Percentiles rank a stretch among this genome's conserved stretches.
Conservation (phyloP, 2,888 invertebrate genomes). For the Pachliopta kotzebuea region DNA sequence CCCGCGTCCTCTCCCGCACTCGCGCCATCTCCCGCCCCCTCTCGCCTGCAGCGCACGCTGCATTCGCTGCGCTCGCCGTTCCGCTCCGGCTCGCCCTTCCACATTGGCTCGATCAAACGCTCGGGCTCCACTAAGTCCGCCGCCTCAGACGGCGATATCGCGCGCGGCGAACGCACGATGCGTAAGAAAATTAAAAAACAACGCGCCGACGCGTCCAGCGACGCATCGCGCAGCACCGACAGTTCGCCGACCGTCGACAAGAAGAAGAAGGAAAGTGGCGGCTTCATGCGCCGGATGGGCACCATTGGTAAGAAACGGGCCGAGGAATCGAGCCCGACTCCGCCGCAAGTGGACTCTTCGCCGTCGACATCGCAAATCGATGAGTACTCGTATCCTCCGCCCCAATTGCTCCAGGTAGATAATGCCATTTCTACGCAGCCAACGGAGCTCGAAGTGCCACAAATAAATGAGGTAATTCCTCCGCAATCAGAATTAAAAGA, state of each 20-base stretch:
- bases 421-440: background rate
- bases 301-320: conserved; percentile 64
- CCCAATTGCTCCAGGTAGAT: conserved; percentile 15
- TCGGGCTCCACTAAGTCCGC: conserved; percentile 67
- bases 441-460: background rate
- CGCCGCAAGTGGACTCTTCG: conserved; percentile 41
- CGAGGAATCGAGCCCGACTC: conserved; percentile 46
- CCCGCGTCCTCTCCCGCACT: conserved; percentile 46
- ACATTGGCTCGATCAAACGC: conserved; percentile 72
- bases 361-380: conserved; percentile 36
- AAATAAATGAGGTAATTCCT: background rate
- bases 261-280: conserved; percentile 60
- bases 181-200: conserved; percentile 75
- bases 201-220: conserved; percentile 58
- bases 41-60: conserved; percentile 73
- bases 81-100: conserved; percentile 77
- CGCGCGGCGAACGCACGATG: conserved; percentile 74
- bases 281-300: conserved; percentile 66
- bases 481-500: background rate
- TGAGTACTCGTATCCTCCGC: conserved; percentile 34
- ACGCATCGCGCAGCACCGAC: conserved; percentile 54
- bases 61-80: conserved; percentile 74
- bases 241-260: conserved; percentile 62
- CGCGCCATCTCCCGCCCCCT: conserved; percentile 47
- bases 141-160: conserved; percentile 73